Evolutionary conservation across 1,140 invertebrate species (phyloP).

Genomic region (Amyelois transitella): DNA sequence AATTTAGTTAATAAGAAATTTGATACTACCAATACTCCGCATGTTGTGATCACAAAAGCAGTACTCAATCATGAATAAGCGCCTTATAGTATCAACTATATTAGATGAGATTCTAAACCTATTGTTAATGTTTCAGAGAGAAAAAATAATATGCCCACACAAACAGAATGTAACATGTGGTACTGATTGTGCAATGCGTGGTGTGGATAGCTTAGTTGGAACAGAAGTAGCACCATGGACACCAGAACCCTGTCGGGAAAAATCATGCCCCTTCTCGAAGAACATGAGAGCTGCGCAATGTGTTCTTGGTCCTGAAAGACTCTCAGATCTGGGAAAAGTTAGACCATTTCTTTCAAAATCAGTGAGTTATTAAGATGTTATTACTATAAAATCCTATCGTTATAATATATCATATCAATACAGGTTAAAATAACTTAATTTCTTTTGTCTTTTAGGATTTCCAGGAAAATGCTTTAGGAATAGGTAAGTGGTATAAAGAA

Average conservation of each 20-base stretch:
- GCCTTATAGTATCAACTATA: no score
- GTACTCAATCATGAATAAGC: no score
- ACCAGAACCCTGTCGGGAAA: constrained; percentile 35
- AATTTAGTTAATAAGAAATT: neutral
- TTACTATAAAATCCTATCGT: neutral
- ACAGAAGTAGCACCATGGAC: constrained; percentile 28
- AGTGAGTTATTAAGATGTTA: constrained; percentile 20
- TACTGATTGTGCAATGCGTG: constrained; percentile 33
- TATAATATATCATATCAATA: neutral
- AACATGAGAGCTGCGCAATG: constrained; percentile 60
- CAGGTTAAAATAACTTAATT: neutral
- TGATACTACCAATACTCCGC: neutral
- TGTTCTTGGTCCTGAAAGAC: constrained; percentile 36
- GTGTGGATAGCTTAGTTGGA: constrained; percentile 19
- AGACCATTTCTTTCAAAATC: constrained; percentile 10
- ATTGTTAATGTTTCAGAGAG: constrained; percentile 12
- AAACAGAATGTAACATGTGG: constrained; percentile 31
- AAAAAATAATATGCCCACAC: constrained; percentile 29
- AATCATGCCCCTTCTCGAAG: constrained; percentile 31
- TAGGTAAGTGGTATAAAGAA: constrained; percentile 33
- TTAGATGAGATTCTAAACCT: neutral
- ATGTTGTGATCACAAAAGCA: no score
- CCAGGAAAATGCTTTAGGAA: constrained; percentile 13
- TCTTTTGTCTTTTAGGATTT: constrained; percentile 20
- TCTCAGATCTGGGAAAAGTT: constrained; percentile 7